Conservation (phyloP, 2,113 vertebrate genomes). For the Rhynchomys soricoides region DNA sequence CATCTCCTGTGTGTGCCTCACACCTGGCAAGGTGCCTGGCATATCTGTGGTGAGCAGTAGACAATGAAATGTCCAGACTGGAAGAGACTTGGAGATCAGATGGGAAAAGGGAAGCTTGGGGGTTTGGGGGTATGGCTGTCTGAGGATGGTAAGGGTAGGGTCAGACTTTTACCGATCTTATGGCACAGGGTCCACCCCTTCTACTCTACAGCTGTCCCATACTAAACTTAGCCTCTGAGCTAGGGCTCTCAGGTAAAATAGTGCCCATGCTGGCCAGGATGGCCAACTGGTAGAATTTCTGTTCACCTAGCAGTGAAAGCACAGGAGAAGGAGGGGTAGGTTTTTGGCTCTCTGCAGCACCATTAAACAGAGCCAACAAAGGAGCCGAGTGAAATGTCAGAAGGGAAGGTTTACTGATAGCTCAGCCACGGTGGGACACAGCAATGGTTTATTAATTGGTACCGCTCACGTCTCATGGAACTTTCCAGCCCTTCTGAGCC, state of each 20-base stretch:
- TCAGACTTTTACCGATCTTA: background rate
- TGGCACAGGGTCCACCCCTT: too few relatives aligned
- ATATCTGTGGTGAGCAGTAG: background rate
- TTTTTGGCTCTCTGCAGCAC: background rate
- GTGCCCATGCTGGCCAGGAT: background rate
- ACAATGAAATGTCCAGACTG: background rate
- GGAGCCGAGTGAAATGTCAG: background rate
- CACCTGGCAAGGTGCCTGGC: background rate
- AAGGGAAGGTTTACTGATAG: background rate
- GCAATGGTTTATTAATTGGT: background rate
- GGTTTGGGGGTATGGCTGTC: background rate
- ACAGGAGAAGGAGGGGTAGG: background rate
- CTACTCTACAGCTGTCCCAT: background rate
- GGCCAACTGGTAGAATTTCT: background rate
- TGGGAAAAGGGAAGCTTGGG: background rate
- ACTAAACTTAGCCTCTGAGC: background rate
- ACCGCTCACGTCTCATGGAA: background rate
- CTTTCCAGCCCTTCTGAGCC: background rate
- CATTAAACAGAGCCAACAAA: background rate
- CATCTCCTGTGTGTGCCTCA: background rate
- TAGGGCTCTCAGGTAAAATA: background rate
- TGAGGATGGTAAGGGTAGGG: background rate
- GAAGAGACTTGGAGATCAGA: background rate
- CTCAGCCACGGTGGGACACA: background rate
- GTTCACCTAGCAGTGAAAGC: background rate